These are phyloP conservation scores for Pteromalus puparum DNA, from an alignment of 1,140 invertebrate species.

Conservation along the genomic window DNA sequence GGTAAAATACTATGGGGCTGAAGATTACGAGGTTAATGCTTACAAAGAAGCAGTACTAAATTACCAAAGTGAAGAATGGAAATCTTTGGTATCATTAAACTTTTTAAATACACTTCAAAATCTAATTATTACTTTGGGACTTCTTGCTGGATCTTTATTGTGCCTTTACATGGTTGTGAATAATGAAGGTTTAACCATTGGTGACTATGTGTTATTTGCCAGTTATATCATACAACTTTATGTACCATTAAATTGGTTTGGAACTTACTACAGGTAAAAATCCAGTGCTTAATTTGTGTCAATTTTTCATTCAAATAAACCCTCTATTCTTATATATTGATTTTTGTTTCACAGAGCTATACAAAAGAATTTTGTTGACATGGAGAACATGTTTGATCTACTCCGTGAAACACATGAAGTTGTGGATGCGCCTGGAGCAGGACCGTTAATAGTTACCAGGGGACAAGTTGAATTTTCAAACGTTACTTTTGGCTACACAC, in stretches of 20 bases:
- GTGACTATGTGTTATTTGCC: constrained; percentile 96
- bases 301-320: background rate
- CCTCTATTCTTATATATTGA: background rate
- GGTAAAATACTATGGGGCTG: constrained; percentile 97
- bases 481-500: constrained; percentile 91
- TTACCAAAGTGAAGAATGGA: constrained; percentile 93
- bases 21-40: constrained; percentile 90
- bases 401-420: constrained; percentile 91
- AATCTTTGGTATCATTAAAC: constrained; percentile 88
- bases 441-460: constrained; percentile 81
- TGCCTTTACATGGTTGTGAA: constrained; percentile 88
- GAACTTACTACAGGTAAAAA: constrained; percentile 94
- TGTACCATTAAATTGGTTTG: constrained; percentile 97
- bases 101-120: constrained; percentile 94
- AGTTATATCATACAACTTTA: constrained; percentile 98
- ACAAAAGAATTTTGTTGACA: constrained; percentile 98
- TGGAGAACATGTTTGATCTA: constrained; percentile 99
- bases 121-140: constrained; percentile 89
- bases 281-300: background rate
- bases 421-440: constrained; percentile 86
- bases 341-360: constrained; percentile 83
- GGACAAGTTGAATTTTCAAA: constrained; percentile 93
- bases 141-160: constrained; percentile 90
- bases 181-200: constrained; percentile 85
- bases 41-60: constrained; percentile 88